These are phyloP conservation scores for Gastrophryne carolinensis DNA, from an alignment of 2,797 vertebrate species.

Conservation along the genomic window DNA sequence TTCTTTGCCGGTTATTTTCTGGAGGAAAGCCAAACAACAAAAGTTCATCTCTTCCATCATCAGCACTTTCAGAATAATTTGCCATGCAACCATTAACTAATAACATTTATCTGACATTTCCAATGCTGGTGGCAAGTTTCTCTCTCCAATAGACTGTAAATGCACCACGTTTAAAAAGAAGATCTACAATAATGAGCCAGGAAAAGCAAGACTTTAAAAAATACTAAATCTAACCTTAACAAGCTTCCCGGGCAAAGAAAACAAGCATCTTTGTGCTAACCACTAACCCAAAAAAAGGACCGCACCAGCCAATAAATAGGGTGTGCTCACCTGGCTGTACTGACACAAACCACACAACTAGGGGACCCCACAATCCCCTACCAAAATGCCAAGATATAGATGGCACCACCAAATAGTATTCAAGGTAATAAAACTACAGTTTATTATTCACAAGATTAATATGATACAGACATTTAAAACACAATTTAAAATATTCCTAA, in stretches of 20 bases:
- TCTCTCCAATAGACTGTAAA: slow-evolving; percentile 30
- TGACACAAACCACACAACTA: too few species aligned
- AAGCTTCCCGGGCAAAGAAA: background rate
- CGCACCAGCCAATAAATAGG: too few species aligned
- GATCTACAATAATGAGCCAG: slow-evolving; percentile 21
- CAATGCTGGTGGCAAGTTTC: slow-evolving; percentile 39
- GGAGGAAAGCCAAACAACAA: slow-evolving; percentile 33
- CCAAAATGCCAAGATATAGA: too few species aligned
- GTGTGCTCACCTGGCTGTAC: too few species aligned
- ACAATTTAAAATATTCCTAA: too few species aligned
- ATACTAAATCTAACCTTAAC: slow-evolving; percentile 13
- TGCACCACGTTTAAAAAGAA: slow-evolving; percentile 1
- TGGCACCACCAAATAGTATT: too few species aligned
- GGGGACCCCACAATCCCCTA: too few species aligned
- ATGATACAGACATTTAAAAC: too few species aligned
- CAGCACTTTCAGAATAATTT: slow-evolving; percentile 34
- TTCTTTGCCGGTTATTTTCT: slow-evolving; percentile 23
- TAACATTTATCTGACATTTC: slow-evolving; percentile 51
- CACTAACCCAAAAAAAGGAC: too few species aligned
- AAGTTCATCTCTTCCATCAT: slow-evolving; percentile 49
- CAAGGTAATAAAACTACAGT: too few species aligned
- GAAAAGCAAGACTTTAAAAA: background rate
- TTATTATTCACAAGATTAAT: too few species aligned
- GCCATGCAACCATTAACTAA: slow-evolving; percentile 41
- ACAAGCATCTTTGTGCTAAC: too few species aligned